Evolutionary conservation across 2,113 vertebrate species (phyloP), one percentile per base, ranked within the genome.

Genomic region (Opisthocomus hoazin): DNA sequence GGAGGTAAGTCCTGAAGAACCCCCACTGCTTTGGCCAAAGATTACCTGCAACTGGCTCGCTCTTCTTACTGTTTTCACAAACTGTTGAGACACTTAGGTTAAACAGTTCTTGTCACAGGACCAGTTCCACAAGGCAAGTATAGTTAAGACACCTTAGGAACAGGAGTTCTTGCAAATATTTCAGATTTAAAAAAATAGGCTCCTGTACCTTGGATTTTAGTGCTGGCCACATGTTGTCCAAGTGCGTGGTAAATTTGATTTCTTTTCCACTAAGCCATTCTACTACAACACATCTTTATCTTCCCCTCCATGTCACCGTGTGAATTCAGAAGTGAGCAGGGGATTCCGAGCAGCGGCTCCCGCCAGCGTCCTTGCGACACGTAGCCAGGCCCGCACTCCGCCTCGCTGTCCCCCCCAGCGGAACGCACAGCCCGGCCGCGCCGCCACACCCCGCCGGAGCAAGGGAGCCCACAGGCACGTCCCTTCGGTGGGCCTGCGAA

Each of bases 401-500:
- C 51, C 11, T 15, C 3, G 0, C 36, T 7, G 0, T 6, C 65
- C n/a, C n/a, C n/a, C n/a, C n/a, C n/a, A n/a, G n/a, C n/a, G n/a
- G n/a, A n/a, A n/a, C n/a, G n/a, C n/a, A n/a, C n/a, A n/a, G n/a
- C n/a, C n/a, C n/a, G n/a, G n/a, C n/a, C n/a, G n/a, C n/a, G n/a
- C n/a, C n/a, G n/a, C n/a, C n/a, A n/a, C n/a, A n/a, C n/a, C n/a
- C n/a, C n/a, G n/a, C n/a, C n/a, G n/a, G n/a, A n/a, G n/a, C n/a
- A n/a, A n/a, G n/a, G n/a, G n/a, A n/a, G n/a, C n/a, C n/a, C n/a
- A n/a, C n/a, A n/a, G n/a, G n/a, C n/a, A n/a, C n/a, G n/a, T n/a
- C n/a, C n/a, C n/a, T n/a, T n/a, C n/a, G n/a, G n/a, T n/a, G n/a
- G n/a, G n/a, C n/a, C n/a, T n/a, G n/a, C n/a, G n/a, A n/a, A n/a